phyloP scores from a whole-genome alignment of 2,113 vertebrate genomes.

The Syngnathoides biaculeatus region DNA sequence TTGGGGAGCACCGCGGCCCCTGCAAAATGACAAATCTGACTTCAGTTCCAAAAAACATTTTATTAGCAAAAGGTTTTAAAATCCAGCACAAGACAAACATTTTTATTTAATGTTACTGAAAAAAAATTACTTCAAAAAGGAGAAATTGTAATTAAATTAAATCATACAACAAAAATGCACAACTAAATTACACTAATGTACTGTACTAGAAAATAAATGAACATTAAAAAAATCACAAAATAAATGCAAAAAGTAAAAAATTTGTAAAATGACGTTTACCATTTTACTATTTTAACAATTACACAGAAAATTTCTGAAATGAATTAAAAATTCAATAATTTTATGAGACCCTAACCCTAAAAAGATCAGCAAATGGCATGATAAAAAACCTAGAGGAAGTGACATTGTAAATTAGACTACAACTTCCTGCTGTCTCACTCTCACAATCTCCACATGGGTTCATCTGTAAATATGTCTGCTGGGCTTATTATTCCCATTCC shows the following conservation, averaged over 20 bases:
- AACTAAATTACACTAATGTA: neutral
- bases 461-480: neutral
- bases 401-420: neutral
- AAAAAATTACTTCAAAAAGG: too few species aligned
- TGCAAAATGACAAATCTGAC: constrained; percentile 35
- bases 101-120: neutral
- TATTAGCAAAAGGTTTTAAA: neutral
- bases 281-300: neutral
- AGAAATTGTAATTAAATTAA: too few species aligned
- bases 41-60: neutral
- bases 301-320: neutral
- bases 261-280: too few species aligned
- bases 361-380: neutral
- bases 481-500: too few species aligned
- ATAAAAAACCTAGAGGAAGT: neutral
- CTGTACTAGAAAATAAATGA: neutral
- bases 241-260: too few species aligned
- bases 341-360: too few species aligned
- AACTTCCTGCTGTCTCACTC: neutral
- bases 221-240: too few species aligned
- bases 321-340: too few species aligned
- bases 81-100: neutral
- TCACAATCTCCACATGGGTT: neutral
- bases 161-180: too few species aligned
- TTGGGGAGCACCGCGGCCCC: constrained; percentile 45